Evolutionary conservation across 2,888 invertebrate species (phyloP), one percentile per base, ranked within the genome.

Genomic region (Cyaniris semiargus): DNA sequence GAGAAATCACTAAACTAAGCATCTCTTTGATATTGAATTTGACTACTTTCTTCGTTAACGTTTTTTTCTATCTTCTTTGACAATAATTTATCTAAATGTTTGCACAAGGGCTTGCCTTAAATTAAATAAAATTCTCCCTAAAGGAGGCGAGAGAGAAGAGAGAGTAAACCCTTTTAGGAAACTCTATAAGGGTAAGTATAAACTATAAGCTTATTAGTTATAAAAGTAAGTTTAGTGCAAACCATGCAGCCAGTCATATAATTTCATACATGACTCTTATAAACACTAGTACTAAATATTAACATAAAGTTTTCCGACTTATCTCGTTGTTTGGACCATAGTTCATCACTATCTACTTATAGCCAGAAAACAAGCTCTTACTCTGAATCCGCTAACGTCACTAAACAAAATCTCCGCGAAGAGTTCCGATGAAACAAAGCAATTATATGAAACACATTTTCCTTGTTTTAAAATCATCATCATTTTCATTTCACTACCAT

Each of bases 401-500:
- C 21, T 44, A 44, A 44, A 44, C 44, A 44, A 2, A 44, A 44
- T 44, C 44, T 44, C 44, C 44, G 44, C 44, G 44, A 44, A 0
- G 21, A 71, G n/a, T 38, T 38, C 71, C 71, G 21, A 70, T 34
- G 71, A 44, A 44, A 38, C 71, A 38, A 18, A 38, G 34, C 71
- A 70, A 44, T 71, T 34, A 71, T 21, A 13, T 8, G 10, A 44
- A 71, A 34, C 44, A 44, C 21, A 21, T 71, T 71, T 38, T 34
- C 71, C n/a, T 71, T 71, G 71, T 71, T 71, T 58, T 18, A 44
- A 44, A 44, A 58, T 58, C 21, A 58, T 21, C 21, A 58, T 58
- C 58, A 58, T 21, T 48, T 48, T 15, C 1, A 13, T 48, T 48
- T 48, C 48, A 13, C 48, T 48, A 48, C 38, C 15, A 48, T 38